A percentile compares a stretch with the other conserved stretches of the same genome.
phyloP scores from a whole-genome alignment of 2,888 invertebrate species.

The Alentia gelatinosa region DNA sequence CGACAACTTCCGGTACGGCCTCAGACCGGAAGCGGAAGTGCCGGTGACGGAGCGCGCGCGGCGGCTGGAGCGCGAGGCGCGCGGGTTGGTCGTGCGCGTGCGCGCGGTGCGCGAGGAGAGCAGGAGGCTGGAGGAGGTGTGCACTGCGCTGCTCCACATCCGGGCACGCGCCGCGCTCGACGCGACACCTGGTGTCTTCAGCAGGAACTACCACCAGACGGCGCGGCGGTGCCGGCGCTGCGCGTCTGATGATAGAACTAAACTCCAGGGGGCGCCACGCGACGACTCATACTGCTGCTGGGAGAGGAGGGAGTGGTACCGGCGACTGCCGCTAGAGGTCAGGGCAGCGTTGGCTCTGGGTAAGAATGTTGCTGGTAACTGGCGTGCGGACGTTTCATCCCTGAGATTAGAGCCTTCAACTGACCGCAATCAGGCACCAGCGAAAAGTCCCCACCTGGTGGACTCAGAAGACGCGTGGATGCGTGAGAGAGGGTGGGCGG shows the following conservation, averaged over 20 bases:
- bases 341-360: neutral
- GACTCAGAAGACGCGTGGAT: too few relatives aligned
- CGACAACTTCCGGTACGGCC: neutral
- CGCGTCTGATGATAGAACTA: neutral
- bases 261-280: neutral
- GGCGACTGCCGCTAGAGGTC: slow-evolving; percentile 23
- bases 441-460: too few relatives aligned
- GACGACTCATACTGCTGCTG: neutral
- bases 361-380: neutral
- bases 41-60: neutral
- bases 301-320: slow-evolving; percentile 10
- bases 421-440: too few relatives aligned
- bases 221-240: neutral
- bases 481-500: too few relatives aligned
- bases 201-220: neutral
- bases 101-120: neutral
- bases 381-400: neutral
- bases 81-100: neutral
- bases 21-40: neutral
- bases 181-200: neutral
- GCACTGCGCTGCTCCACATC: neutral
- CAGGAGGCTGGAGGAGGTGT: neutral
- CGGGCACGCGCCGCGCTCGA: neutral
- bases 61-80: neutral
- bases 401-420: too few relatives aligned